Evolutionary conservation across 2,797 vertebrate genomes (phyloP), one percentile per base, ranked within the genome.

Genomic region (Sebastes kiyomatsui): DNA sequence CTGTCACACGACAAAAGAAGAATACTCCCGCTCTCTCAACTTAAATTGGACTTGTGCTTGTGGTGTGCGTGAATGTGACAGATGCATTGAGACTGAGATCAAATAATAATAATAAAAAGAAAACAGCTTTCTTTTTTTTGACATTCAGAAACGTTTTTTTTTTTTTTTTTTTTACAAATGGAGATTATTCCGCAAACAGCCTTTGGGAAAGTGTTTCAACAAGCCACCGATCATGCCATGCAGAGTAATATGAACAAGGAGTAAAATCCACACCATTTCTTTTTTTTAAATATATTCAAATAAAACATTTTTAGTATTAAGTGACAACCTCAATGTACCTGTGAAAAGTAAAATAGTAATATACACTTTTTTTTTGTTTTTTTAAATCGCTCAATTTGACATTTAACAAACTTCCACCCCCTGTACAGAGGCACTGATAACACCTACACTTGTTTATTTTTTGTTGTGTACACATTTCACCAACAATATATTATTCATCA

Each of bases 161-260:
- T 38, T 11, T 8, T 32, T 2, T 13, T 38, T 38, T 62, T 89
- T 83, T 62, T 58, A 90, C 84, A 88, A 88, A 93, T 82, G 79
- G 77, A 82, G 56, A 83, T 77, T 84, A 80, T 83, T 87, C 77
- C 2, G 70, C 77, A 83, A 66, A 84, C 85, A 88, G 86, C 85
- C 81, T 38, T 86, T 77, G 87, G 87, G 87, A 91, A 91, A 85
- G 77, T 90, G 86, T 94, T 92, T 91, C 74, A 78, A 87, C 92
- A 92, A 93, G 90, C 89, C 86, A 95, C 87, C 84, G 88, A 92
- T 92, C 95, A 95, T 96, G 94, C 94, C 95, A 96, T 96, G 95
- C 95, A 94, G 92, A 95, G 83, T 94, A 93, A 90, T 88, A 92
- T 92, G 88, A 92, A 93, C 88, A 91, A 87, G 88, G 83, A 93